A percentile compares a stretch with the other conserved stretches of the same genome.
phyloP scores from a whole-genome alignment of 2,113 vertebrate species.

The Phodopus roborovskii region DNA sequence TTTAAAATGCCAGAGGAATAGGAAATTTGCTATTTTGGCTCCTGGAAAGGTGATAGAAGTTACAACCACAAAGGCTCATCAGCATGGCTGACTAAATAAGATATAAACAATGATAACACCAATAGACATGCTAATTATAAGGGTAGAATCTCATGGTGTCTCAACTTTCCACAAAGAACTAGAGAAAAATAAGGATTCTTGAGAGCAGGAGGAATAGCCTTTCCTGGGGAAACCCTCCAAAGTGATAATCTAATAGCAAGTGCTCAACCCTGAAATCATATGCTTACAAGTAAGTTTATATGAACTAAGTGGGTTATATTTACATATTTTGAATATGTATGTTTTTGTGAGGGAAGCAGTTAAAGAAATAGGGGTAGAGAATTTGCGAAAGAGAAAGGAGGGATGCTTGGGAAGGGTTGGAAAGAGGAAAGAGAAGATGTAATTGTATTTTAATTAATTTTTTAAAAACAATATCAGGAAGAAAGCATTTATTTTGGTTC shows the following conservation, averaged over 20 bases:
- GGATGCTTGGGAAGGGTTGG: background rate
- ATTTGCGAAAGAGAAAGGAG: background rate
- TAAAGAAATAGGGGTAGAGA: background rate
- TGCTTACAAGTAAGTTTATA: background rate
- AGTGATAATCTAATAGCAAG: background rate
- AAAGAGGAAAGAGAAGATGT: background rate
- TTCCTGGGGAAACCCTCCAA: background rate
- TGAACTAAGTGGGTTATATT: background rate
- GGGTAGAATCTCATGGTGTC: no score
- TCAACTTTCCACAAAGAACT: background rate
- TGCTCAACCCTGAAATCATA: background rate
- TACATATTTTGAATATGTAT: background rate
- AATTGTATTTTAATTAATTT: background rate
- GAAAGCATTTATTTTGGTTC: background rate
- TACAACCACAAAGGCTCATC: background rate
- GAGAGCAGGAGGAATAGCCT: background rate
- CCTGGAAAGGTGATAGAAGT: background rate
- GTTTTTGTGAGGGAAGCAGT: background rate
- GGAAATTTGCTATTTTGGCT: background rate
- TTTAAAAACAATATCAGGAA: background rate
- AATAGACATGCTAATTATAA: background rate
- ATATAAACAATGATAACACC: background rate
- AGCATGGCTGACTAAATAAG: background rate
- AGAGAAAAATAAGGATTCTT: accelerated
- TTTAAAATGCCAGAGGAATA: background rate